Evolutionary conservation across 2,888 invertebrate species (phyloP), one percentile per base, ranked within the genome.

Genomic region (Protonemura montana): DNA sequence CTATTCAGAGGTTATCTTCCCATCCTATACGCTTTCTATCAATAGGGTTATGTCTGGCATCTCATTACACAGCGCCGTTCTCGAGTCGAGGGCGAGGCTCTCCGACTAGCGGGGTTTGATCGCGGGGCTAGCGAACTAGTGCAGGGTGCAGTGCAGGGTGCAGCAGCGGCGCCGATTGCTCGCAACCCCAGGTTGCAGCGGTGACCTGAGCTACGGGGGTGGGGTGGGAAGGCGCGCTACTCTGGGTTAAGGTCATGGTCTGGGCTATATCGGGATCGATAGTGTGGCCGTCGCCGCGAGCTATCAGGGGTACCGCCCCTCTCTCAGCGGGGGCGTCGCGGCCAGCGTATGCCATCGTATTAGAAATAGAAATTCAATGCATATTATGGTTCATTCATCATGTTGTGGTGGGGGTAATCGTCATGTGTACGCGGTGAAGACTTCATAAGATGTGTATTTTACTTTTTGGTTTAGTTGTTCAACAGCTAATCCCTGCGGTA

Each of bases 201-300:
- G 84, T 86, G 86, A 86, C 84, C 86, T 86, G 85, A 41, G 86
- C 77, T 86, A 86, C 59, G 29, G 35, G 35, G 35, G 3, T 3
- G 35, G 35, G 10, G 35, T 3, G 10, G 35, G 35, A 35, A 10
- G 35, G 30, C 21, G 35, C 21, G 5, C 80, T n/a, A 84, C 25
- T 84, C 84, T 86, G 26, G 84, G 86, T 86, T 42, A 78, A 85
- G 86, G 86, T 86, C 86, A 85, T 77, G 86, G 84, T 78, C 85
- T 78, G 28, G 41, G n/a, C 13, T 59, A 16, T n/a, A 28, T 7
- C 28, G 59, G 59, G 85, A 86, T 86, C 86, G 86, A 86, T 86
- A 7, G 78, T 28, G 78, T 16, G 42, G 78, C 78, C 21, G n/a
- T 29, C 77, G 26, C 80, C 76, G 86, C 84, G 84, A 35, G 42